phyloP scores from a whole-genome alignment of 2,888 invertebrate genomes.

The Tineola bisselliella region DNA sequence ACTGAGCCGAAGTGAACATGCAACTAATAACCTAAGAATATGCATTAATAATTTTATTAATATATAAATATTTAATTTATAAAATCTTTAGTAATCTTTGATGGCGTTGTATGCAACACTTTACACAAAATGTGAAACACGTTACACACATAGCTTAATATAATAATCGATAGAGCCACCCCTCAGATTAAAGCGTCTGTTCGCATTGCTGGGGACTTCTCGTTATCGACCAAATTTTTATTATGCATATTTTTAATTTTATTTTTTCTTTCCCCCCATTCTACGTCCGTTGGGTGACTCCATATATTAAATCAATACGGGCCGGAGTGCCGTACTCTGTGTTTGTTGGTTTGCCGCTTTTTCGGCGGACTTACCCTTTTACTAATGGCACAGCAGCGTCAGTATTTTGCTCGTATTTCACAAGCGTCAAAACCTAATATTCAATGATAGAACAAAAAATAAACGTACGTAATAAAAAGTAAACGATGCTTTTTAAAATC shows the following conservation, averaged over 20 bases:
- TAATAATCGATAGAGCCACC: slow-evolving; percentile 46
- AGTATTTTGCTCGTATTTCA: slow-evolving; percentile 6
- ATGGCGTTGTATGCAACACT: slow-evolving; percentile 1
- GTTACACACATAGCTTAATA: slow-evolving; percentile 23
- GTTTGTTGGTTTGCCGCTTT: slow-evolving; percentile 11
- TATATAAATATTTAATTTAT: background rate
- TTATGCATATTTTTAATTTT: slow-evolving; percentile 62
- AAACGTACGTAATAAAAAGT: background rate
- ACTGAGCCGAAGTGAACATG: slow-evolving; percentile 8
- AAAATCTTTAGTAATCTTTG: background rate
- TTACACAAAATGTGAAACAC: slow-evolving; percentile 12
- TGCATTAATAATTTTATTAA: slow-evolving; percentile 2
- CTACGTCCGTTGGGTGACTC: slow-evolving; percentile 29
- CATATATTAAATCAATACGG: slow-evolving; percentile 51
- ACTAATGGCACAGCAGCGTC: slow-evolving; percentile 3
- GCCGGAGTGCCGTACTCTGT: slow-evolving; percentile 23
- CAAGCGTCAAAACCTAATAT: slow-evolving; percentile 8
- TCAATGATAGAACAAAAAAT: background rate
- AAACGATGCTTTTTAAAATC: background rate
- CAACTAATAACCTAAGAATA: slow-evolving; percentile 11
- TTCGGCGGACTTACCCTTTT: slow-evolving; percentile 6
- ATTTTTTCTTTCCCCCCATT: slow-evolving; percentile 44
- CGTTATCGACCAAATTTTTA: slow-evolving; percentile 61
- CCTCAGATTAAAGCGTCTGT: slow-evolving; percentile 36
- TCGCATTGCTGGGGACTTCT: slow-evolving; percentile 35